Evolutionary conservation across 1,140 invertebrate genomes (phyloP), one percentile per base, ranked within the genome.

Genomic region (Lepeophtheirus salmonis): DNA sequence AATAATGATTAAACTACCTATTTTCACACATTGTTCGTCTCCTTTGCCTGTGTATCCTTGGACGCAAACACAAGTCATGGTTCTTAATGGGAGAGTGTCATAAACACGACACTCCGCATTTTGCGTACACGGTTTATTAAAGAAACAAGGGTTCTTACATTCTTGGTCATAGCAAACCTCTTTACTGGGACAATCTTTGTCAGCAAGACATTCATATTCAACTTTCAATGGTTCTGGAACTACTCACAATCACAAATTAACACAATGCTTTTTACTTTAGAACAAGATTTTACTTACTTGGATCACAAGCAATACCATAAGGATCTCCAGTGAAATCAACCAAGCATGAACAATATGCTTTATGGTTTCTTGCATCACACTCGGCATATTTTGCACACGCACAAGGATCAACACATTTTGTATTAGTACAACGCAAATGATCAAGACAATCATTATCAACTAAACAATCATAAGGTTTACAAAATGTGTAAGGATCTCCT

Each of bases 281-380:
- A 13, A 56, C 23, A 20, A n/a, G 22, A 4, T 18, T 6, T 56
- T 18, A 10, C 54, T 23, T 23, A 23, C 24, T 21, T 56, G 18
- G 54, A 66, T 75, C 78, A 18, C 55, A 57, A 23, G 20, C 30
- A 3, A 3, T 59, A 30, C 53, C 25, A 67, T 82, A 76, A 10
- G 86, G 80, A 73, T 89, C 84, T 2, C 88, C 88, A 25, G 79
- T 77, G 68, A 85, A 92, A 26, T 81, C 82, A 1, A 80, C 73
- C 52, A 77, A 72, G 67, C 88, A 92, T 16, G 77, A 79, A 65
- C 55, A 57, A 41, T 13, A 16, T 12, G 13, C 55, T 57, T n/a
- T 30, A 41, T 57, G 70, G 18, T 67, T 65, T 17, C 65, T 60
- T 0, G 84, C 80, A 54, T 78, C 73, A 68, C 82, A 84, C 64